Evolutionary conservation across 2,113 vertebrate species (phyloP).

Genomic region (Ploceus nigricollis): DNA sequence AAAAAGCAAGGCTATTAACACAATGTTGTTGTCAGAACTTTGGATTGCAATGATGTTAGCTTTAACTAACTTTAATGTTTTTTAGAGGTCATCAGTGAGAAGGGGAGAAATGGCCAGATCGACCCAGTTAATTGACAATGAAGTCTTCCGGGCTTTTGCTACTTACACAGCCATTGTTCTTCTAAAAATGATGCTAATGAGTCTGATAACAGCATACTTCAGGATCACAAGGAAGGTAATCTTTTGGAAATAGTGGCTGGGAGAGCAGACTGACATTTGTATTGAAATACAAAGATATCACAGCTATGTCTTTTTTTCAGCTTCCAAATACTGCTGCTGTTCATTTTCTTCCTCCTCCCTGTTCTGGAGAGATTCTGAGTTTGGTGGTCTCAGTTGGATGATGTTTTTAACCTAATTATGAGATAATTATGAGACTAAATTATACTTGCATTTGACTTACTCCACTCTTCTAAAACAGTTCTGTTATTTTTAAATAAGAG

Average conservation of each 20-base stretch:
- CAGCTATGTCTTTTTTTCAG: background rate
- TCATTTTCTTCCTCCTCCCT: background rate
- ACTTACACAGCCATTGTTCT: conserved; percentile 75
- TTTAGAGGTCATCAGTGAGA: background rate
- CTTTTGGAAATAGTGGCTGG: background rate
- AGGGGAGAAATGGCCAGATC: conserved; percentile 65
- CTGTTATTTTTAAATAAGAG: background rate
- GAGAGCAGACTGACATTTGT: background rate
- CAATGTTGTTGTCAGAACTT: background rate
- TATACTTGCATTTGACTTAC: background rate
- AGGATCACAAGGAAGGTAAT: conserved; percentile 79
- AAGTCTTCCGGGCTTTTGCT: conserved; percentile 73
- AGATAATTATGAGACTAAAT: background rate
- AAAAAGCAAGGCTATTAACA: background rate
- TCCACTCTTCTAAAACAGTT: background rate
- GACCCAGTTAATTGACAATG: conserved; percentile 61
- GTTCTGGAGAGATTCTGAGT: background rate
- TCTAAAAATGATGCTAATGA: conserved; percentile 86
- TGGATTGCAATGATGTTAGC: background rate
- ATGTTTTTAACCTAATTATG: background rate
- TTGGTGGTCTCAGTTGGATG: background rate
- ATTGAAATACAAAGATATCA: background rate
- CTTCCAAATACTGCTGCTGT: background rate
- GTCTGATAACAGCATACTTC: conserved; percentile 66
- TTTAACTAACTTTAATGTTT: background rate